Evolutionary conservation across 2,113 vertebrate species (phyloP), one percentile per base, ranked within the genome.

Genomic region (Ammodytes dubius): DNA sequence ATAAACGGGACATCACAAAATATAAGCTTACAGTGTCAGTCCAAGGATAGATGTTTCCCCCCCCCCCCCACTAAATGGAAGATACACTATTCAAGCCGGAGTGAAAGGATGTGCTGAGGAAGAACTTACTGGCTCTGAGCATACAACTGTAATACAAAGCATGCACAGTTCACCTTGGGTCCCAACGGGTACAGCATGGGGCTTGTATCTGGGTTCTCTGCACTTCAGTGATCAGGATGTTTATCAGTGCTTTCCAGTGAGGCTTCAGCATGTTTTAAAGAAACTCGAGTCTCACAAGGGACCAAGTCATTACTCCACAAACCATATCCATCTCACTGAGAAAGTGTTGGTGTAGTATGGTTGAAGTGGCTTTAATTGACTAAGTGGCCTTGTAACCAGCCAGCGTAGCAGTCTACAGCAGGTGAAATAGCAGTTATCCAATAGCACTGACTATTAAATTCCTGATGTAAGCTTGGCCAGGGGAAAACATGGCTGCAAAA

Each of bases 131-230:
- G 65, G 37, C 66, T 63, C 50, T 43, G 61, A 68, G 39, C 68
- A 79, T 37, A 78, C 53, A 72, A 73, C 54, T 81, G 66, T 68
- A 75, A 77, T 71, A 83, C 49, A 74, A 83, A 85, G 75, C 0
- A 6, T 54, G 58, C 75, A 58, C 61, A 47, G 73, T 74, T 43
- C 53, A 87, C 74, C 45, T 67, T 15, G 8, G 68, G 69, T 87
- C 82, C 78, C 88, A 54, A 10, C 1, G 85, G 83, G 63, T 68
- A 52, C 68, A 61, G 65, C 59, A 2, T 27, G 69, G 81, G 61
- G 83, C 79, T 81, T 72, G 53, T 89, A 85, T 90, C 81, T 83
- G 81, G 74, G 80, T 89, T 86, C 69, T 83, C 87, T 72, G 73
- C 76, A 81, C 85, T 85, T 77, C 83, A 83, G 73, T 74, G 83